These are phyloP conservation scores for Catalaphyllia jardinei DNA, from an alignment of 64 coral and sea anemone genomes.

Conservation along the genomic window DNA sequence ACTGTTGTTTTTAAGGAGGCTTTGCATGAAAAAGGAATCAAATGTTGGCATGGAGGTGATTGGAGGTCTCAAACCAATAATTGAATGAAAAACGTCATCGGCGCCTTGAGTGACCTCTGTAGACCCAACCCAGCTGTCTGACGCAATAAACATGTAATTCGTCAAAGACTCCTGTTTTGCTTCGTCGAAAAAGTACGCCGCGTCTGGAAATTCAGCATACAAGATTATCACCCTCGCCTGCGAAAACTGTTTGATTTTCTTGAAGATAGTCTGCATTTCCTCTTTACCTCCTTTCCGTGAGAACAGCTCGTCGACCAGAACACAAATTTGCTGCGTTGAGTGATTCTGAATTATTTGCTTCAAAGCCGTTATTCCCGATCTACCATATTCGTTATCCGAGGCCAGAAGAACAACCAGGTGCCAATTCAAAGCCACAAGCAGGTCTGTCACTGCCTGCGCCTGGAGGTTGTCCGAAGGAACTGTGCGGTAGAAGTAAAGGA, in stretches of 20 bases:
- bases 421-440: slow-evolving; percentile 38
- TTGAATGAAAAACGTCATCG: slow-evolving; percentile 22
- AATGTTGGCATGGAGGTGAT: slow-evolving; percentile 33
- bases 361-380: slow-evolving; percentile 58
- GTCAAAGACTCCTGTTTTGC: slow-evolving; percentile 32
- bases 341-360: slow-evolving; percentile 56
- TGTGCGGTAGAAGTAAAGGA: slow-evolving; percentile 68
- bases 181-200: slow-evolving; percentile 66
- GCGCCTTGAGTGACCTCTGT: slow-evolving; percentile 46
- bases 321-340: slow-evolving; percentile 40
- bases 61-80: slow-evolving; percentile 58
- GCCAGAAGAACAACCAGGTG: slow-evolving; percentile 56
- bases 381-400: slow-evolving; percentile 73
- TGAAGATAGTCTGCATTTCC: slow-evolving; percentile 28
- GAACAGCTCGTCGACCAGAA: slow-evolving; percentile 63
- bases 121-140: slow-evolving; percentile 74
- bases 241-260: slow-evolving; percentile 35
- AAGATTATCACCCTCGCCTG: slow-evolving; percentile 59
- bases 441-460: slow-evolving; percentile 53
- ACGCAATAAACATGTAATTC: slow-evolving; percentile 69
- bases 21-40: slow-evolving; percentile 5
- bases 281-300: slow-evolving; percentile 49
- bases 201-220: slow-evolving; percentile 71
- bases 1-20: background rate
- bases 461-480: slow-evolving; percentile 65